These are phyloP conservation scores for Spondyliosoma cantharus DNA, from an alignment of 2,797 vertebrate genomes.

Conservation along the genomic window DNA sequence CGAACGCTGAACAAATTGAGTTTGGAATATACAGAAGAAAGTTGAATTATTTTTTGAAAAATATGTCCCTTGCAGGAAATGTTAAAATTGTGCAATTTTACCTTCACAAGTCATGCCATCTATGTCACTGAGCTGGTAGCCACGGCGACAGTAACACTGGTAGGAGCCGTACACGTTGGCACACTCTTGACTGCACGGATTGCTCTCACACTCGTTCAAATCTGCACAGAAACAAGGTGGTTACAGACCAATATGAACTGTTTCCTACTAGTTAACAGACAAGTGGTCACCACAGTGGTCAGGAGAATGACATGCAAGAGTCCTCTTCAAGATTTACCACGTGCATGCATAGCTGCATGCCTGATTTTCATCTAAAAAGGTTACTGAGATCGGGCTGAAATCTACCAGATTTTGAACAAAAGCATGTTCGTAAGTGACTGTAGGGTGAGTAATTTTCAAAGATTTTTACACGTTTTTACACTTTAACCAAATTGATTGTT, in stretches of 20 bases:
- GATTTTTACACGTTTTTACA: not conserved
- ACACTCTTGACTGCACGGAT: conserved; percentile 96
- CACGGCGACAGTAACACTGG: conserved; percentile 97
- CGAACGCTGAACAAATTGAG: not conserved
- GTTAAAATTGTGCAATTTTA: conserved; percentile 61
- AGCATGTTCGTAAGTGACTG: not conserved
- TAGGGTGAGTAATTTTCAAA: not conserved
- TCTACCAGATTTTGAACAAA: not conserved
- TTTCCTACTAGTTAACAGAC: not conserved
- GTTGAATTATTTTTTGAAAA: not conserved
- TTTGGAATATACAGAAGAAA: not conserved
- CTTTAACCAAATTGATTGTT: not conserved
- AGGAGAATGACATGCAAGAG: not conserved
- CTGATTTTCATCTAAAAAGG: not conserved
- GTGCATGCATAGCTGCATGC: no score
- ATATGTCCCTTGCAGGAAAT: not conserved
- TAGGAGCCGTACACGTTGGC: conserved; percentile 98
- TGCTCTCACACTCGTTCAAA: conserved; percentile 92
- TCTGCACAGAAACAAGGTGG: conserved; percentile 79
- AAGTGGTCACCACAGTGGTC: not conserved
- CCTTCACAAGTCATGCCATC: conserved; percentile 97
- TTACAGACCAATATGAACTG: not conserved
- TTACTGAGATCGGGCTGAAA: not conserved
- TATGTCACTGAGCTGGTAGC: conserved; percentile 95
- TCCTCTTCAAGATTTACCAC: not conserved